A percentile compares a stretch with the other conserved stretches of the same genome.
These are phyloP conservation scores for Antedon mediterranea DNA, from an alignment of 53 echinoderm and acorn worm species.

Conservation along the genomic window DNA sequence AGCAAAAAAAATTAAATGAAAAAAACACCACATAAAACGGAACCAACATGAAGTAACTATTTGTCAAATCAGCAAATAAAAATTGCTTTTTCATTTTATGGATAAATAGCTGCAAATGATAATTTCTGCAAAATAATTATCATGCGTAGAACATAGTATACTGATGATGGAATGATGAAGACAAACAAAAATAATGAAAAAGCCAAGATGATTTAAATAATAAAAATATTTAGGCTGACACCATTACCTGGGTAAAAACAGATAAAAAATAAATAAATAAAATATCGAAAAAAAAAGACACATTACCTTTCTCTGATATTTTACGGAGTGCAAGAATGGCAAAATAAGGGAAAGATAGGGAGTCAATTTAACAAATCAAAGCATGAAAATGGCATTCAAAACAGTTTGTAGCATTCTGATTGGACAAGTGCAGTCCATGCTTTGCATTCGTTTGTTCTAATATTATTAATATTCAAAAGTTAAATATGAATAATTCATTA, in stretches of 20 bases:
- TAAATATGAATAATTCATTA: neutral
- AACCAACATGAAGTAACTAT: too few species aligned
- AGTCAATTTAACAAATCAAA: neutral
- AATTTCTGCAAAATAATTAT: too few species aligned
- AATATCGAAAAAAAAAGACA: neutral
- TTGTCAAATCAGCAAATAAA: too few species aligned
- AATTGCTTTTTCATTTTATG: too few species aligned
- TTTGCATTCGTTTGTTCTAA: neutral
- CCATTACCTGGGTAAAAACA: neutral
- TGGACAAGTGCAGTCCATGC: slow-evolving; percentile 1
- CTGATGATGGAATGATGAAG: too few species aligned
- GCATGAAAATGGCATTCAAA: slow-evolving; percentile 1
- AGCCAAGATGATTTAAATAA: neutral
- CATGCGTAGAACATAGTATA: too few species aligned
- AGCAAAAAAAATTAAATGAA: too few species aligned
- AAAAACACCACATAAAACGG: too few species aligned
- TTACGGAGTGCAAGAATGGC: neutral
- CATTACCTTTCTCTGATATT: neutral
- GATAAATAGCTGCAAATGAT: too few species aligned
- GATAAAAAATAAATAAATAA: neutral
- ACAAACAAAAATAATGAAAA: too few species aligned
- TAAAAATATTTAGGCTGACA: neutral
- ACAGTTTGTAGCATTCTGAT: neutral
- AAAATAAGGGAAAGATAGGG: neutral
- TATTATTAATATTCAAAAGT: neutral